phyloP scores from a whole-genome alignment of 2,113 vertebrate species.

The Ascaphus truei region DNA sequence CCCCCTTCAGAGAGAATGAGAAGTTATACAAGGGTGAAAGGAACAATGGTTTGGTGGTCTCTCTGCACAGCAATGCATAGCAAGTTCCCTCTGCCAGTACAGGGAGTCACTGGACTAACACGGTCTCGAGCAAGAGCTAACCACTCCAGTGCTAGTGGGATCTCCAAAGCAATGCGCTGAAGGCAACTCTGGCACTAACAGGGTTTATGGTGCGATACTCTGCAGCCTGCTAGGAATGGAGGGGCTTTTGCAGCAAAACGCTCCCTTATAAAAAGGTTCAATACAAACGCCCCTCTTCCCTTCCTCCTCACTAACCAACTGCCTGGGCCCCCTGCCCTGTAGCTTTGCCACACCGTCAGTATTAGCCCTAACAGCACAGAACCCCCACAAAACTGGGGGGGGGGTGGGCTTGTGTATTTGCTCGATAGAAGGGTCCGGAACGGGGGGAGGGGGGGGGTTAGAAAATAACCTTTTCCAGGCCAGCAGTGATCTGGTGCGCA shows the following conservation, averaged over 20 bases:
- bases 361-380: conserved; percentile 17
- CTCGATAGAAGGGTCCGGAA: conserved; percentile 22
- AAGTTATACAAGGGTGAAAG: neutral
- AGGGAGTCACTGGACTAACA: neutral
- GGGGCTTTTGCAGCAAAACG: conserved; percentile 3
- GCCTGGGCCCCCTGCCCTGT: conserved; percentile 5
- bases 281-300: conserved; percentile 34
- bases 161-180: neutral
- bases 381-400: neutral
- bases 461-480: neutral
- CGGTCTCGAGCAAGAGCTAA: conserved; percentile 3
- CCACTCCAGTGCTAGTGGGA: conserved; percentile 8
- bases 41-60: neutral
- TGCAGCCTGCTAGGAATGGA: neutral
- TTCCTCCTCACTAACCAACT: conserved; percentile 13
- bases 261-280: conserved; percentile 19
- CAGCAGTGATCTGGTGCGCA: neutral
- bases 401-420: conserved; percentile 42
- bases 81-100: neutral
- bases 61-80: neutral
- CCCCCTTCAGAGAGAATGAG: neutral
- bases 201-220: conserved; percentile 11
- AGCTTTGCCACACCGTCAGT: conserved; percentile 19
- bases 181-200: conserved; percentile 13
- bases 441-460: neutral